A percentile compares a stretch with the other conserved stretches of the same genome.
Conservation (phyloP, 2,113 vertebrate genomes). For the Chionodraco myersi region DNA sequence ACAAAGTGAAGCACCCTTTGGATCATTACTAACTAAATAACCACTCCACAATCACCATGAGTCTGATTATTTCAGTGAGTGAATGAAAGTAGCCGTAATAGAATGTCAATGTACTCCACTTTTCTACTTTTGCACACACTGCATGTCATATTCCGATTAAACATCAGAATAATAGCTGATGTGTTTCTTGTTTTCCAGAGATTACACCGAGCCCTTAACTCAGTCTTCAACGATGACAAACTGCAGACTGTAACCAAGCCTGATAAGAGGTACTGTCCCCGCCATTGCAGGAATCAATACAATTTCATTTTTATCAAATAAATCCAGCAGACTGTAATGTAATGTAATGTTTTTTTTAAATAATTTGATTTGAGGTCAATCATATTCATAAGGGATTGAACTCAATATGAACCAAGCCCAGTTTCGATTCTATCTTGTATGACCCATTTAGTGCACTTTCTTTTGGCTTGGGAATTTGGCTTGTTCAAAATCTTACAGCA, state of each 20-base stretch:
- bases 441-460: conserved; percentile 22
- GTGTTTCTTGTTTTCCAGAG: conserved; percentile 83
- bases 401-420: conserved; percentile 20
- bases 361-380: conserved; percentile 4
- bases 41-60: background rate
- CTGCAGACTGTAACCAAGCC: conserved; percentile 86
- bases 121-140: background rate
- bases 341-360: background rate
- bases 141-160: background rate
- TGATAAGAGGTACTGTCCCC: conserved; percentile 89
- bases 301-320: background rate
- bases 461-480: conserved; percentile 1
- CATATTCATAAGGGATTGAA: background rate
- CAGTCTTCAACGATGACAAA: conserved; percentile 92
- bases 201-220: conserved; percentile 94
- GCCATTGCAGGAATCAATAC: background rate
- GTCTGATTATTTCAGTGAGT: background rate
- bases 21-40: background rate
- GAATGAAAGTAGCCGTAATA: background rate
- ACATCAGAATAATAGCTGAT: background rate
- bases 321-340: background rate
- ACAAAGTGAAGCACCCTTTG: background rate
- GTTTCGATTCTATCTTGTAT: conserved; percentile 27
- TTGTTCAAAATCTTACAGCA: conserved; percentile 3
- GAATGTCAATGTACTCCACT: background rate